Evolutionary conservation across 2,797 vertebrate genomes (phyloP), one percentile per base, ranked within the genome.

Genomic region (Lycodopsis pacificus): DNA sequence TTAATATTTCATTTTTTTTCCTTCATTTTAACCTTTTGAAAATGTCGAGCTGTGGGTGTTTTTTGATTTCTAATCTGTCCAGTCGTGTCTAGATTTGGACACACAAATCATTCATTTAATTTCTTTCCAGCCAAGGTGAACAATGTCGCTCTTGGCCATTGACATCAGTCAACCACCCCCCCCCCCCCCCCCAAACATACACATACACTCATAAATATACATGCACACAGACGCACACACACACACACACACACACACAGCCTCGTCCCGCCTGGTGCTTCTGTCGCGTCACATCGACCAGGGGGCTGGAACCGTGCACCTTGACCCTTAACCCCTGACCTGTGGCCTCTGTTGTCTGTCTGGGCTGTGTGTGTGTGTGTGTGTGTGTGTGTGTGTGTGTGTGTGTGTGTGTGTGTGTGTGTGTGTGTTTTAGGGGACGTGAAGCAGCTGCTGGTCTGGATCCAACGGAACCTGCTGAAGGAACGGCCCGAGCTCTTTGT

Each of bases 401-500:
- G 53, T 27, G 53, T 15, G 53, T 27, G 64, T 83, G 75, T 83
- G 83, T 70, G 36, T 75, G 27, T 81, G 72, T 89, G 53, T 27
- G 53, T 15, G 53, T 27, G 25, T 51, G 4, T 17, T 56, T 36
- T 83, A 99, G 97, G 97, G 98, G 94, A 98, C 86, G 88, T 99
- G 93, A 97, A 96, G 89, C 97, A 95, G 94, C 97, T 99, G 92
- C 96, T 99, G 76, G 93, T 95, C 71, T 99, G 98, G 98, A 99
- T 99, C 94, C 97, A 94, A 93, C 93, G 86, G 87, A 98, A 99
- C 93, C 94, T 99, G 86, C 91, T 99, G 80, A 99, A 97, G 94
- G 97, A 99, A 80, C 94, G 97, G 27, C 96, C 97, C 0, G 97
- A 99, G 90, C 94, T 99, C 88, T 99, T 99, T 93, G 95, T 99